These are phyloP conservation scores for Bergia sp. DNA, from an alignment of 92 coral and sea anemone species.

Conservation along the genomic window DNA sequence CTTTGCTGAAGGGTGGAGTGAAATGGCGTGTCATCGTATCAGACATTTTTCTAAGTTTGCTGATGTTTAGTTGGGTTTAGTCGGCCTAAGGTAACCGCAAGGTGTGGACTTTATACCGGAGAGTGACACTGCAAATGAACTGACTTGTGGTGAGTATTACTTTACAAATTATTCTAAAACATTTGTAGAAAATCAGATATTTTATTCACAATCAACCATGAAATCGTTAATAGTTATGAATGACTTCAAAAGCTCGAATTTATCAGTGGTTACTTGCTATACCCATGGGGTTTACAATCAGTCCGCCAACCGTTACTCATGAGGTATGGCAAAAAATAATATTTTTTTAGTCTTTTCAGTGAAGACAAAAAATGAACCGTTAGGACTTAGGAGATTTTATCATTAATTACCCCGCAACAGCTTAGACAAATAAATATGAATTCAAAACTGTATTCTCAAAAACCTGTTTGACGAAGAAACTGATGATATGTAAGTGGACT, in stretches of 20 bases:
- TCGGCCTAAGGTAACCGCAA: not conserved
- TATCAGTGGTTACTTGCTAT: not conserved
- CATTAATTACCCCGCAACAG: not conserved
- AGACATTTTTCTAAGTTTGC: conserved; percentile 5
- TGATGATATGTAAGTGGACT: not conserved
- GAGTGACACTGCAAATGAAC: conserved; percentile 16
- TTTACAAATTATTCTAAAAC: not conserved
- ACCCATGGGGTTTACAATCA: not conserved
- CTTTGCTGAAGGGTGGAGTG: conserved; percentile 49
- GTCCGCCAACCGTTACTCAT: not conserved
- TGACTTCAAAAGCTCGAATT: not conserved
- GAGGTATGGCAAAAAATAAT: not conserved
- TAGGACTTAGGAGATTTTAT: not conserved
- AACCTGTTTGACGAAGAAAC: not conserved
- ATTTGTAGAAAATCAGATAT: conserved; percentile 10
- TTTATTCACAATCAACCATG: not conserved
- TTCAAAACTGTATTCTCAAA: too few relatives aligned
- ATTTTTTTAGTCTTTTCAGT: not conserved
- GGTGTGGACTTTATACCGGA: not conserved
- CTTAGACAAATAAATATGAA: not conserved
- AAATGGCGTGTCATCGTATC: conserved; percentile 38
- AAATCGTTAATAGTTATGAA: not conserved
- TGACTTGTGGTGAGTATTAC: conserved; percentile 20
- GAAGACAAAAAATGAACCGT: not conserved
- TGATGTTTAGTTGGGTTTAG: not conserved